phyloP scores from a whole-genome alignment of 2,113 vertebrate genomes.

The Geococcyx californianus region DNA sequence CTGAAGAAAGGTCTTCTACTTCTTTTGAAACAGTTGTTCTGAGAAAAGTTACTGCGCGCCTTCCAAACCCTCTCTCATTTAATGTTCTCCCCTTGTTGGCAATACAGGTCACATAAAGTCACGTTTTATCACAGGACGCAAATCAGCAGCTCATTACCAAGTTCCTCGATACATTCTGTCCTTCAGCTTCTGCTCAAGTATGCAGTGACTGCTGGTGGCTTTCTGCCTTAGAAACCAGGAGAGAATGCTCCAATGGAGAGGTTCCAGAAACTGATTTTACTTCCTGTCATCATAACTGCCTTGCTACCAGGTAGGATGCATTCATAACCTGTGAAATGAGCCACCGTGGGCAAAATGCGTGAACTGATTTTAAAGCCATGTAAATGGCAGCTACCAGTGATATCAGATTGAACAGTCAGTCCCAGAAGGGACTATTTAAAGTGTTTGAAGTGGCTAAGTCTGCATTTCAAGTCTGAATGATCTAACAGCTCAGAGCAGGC shows the following conservation, averaged over 20 bases:
- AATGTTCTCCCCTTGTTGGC: not conserved
- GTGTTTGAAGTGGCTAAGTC: not conserved
- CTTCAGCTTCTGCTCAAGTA: not conserved
- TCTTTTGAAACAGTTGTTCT: not conserved
- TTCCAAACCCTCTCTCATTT: not conserved
- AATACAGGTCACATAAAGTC: not conserved
- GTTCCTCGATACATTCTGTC: not conserved
- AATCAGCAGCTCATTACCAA: not conserved
- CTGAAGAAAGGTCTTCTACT: not conserved
- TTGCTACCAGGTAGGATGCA: slow-evolving; percentile 25
- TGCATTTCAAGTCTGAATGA: not conserved
- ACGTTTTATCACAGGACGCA: not conserved
- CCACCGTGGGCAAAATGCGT: accelerated
- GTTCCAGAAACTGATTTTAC: slow-evolving; percentile 19
- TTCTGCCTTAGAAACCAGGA: slow-evolving; percentile 10
- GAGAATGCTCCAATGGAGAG: slow-evolving; percentile 63
- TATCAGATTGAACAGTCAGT: not conserved
- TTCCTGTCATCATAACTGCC: slow-evolving; percentile 19
- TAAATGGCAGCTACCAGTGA: not conserved
- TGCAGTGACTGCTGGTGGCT: slow-evolving; percentile 1
- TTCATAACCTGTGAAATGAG: not conserved
- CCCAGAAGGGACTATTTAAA: not conserved
- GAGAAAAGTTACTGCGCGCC: not conserved
- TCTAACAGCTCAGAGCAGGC: not conserved
- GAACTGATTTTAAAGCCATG: not conserved